phyloP scores from a whole-genome alignment of 2,888 invertebrate genomes.

The Tigriopus californicus region DNA sequence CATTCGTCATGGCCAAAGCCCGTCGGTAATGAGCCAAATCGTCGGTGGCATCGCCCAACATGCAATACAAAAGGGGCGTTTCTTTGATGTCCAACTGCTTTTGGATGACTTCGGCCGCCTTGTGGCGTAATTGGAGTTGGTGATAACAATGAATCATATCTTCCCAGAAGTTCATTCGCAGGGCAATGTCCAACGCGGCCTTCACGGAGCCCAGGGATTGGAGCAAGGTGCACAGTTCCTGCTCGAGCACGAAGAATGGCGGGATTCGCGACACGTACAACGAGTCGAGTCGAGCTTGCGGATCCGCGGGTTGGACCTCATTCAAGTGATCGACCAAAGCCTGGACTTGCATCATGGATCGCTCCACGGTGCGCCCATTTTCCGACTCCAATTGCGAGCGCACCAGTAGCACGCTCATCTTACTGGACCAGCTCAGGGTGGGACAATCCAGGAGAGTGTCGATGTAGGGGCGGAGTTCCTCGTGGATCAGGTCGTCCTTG shows the following conservation, averaged over 20 bases:
- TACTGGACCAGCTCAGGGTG: constrained; percentile 48
- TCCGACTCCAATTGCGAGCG: constrained; percentile 57
- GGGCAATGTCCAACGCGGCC: constrained; percentile 58
- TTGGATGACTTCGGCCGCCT: constrained; percentile 27
- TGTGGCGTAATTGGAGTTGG: constrained; percentile 57
- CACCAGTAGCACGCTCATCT: constrained; percentile 49
- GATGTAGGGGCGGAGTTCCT: constrained; percentile 21
- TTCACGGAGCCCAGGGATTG: constrained; percentile 62
- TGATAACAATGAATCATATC: constrained; percentile 81
- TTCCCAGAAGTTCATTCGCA: constrained; percentile 65
- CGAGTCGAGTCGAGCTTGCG: constrained; percentile 32
- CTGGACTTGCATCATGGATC: constrained; percentile 55
- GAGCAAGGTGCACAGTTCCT: constrained; percentile 55
- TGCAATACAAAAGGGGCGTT: constrained; percentile 67
- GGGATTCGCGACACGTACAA: constrained; percentile 52
- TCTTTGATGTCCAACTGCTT: constrained; percentile 37
- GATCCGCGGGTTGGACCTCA: constrained; percentile 28
- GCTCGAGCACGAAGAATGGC: constrained; percentile 52
- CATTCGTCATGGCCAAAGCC: constrained; percentile 73
- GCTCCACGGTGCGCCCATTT: constrained; percentile 61
- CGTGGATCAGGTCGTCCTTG: constrained; percentile 20
- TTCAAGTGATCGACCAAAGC: constrained; percentile 40
- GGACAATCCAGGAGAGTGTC: constrained; percentile 7
- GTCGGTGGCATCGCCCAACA: constrained; percentile 71
- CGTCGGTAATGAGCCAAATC: constrained; percentile 59